These are phyloP conservation scores for Nestor notabilis DNA, from an alignment of 2,113 vertebrate genomes.

Conservation along the genomic window DNA sequence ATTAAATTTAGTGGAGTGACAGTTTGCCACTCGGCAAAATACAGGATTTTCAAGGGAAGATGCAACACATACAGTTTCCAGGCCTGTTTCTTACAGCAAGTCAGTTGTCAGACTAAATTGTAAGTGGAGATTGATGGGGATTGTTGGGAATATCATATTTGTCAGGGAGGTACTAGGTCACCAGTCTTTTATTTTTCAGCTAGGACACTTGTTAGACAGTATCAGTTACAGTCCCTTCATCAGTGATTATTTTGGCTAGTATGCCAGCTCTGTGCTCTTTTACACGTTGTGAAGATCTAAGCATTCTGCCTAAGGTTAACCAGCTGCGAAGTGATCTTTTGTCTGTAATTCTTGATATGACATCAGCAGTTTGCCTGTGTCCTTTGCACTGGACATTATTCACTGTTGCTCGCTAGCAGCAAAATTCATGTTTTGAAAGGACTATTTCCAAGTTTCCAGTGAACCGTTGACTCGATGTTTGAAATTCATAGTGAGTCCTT, in stretches of 20 bases:
- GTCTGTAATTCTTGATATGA: neutral
- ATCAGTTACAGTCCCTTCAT: neutral
- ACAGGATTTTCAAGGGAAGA: neutral
- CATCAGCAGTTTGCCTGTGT: neutral
- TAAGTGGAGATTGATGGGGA: constrained; percentile 1
- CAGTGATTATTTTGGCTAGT: neutral
- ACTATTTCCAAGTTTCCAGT: neutral
- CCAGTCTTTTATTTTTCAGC: neutral
- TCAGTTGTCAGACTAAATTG: constrained; percentile 34
- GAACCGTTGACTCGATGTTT: neutral
- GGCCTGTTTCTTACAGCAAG: neutral
- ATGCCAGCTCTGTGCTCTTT: neutral
- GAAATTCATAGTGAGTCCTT: neutral
- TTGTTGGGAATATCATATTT: neutral
- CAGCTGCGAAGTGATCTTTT: neutral
- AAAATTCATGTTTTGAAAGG: neutral
- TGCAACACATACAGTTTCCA: neutral
- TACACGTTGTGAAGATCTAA: neutral
- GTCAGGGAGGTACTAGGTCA: neutral
- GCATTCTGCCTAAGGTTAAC: neutral
- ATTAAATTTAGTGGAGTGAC: constrained; percentile 43
- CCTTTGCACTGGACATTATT: neutral
- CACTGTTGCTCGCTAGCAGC: neutral
- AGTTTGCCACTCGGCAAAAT: constrained; percentile 7
- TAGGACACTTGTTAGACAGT: neutral